A percentile compares a stretch with the other conserved stretches of the same genome.
Conservation (phyloP, 2,797 vertebrate genomes). For the Ctenopoma kingsleyae region DNA sequence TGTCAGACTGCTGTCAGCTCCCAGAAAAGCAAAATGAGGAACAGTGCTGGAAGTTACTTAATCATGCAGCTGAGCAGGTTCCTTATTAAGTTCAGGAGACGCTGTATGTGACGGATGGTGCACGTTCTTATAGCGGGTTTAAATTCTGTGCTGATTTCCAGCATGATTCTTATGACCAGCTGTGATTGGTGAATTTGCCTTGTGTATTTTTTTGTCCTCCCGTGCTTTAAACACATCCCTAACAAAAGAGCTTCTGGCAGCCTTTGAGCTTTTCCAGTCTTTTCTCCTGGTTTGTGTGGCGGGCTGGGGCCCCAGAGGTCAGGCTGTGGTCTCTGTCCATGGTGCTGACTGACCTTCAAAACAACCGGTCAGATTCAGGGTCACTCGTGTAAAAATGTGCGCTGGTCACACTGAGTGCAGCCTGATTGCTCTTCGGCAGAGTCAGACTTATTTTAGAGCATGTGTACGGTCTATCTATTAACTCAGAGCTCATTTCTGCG, state of each 20-base stretch:
- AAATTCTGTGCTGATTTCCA: background rate
- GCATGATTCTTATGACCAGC: background rate
- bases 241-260: slow-evolving; percentile 55
- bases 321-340: slow-evolving; percentile 75
- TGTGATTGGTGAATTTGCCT: background rate
- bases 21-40: slow-evolving; percentile 29
- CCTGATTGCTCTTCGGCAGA: slow-evolving; percentile 16
- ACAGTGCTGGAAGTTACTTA: slow-evolving; percentile 22
- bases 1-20: slow-evolving; percentile 1
- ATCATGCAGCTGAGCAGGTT: slow-evolving; percentile 36
- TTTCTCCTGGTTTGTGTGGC: slow-evolving; percentile 61
- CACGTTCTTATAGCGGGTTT: background rate
- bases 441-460: slow-evolving; percentile 34
- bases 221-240: background rate
- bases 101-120: slow-evolving; percentile 1
- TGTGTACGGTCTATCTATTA: slow-evolving; percentile 13
- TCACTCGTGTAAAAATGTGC: slow-evolving; percentile 19
- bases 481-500: slow-evolving; percentile 5
- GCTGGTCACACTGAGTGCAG: slow-evolving; percentile 1
- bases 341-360: slow-evolving; percentile 78
- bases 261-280: slow-evolving; percentile 64
- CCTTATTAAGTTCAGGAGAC: slow-evolving; percentile 3
- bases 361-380: slow-evolving; percentile 28
- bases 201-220: background rate
- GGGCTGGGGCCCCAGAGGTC: slow-evolving; percentile 63